Evolutionary conservation across 2,113 vertebrate genomes (phyloP), one percentile per base, ranked within the genome.

Genomic region (Fulmarus glacialis): DNA sequence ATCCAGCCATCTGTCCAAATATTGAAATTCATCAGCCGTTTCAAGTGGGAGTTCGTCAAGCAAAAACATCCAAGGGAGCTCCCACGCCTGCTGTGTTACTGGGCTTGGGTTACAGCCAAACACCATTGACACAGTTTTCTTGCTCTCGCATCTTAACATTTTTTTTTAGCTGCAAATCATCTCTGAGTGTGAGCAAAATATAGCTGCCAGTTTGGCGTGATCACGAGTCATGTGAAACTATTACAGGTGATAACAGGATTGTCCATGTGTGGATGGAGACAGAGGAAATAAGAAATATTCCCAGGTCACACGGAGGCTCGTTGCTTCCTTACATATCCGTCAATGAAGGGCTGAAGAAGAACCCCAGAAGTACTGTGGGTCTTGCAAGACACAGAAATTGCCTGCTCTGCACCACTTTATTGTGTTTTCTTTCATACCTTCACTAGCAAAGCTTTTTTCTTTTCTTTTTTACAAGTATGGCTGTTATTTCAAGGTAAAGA

Each of bases 1-100:
- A 81, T 67, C 38, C 64, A 97, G 75, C 96, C 96, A 95, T 97
- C 95, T 97, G 94, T 94, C 96, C 86, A 97, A 97, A 97, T 95
- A 97, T 91, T 96, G 95, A 96, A 91, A 93, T 74, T 84, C 72
- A 75, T 95, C 96, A 96, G 63, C 86, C 2, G 4, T 71, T 95
- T 95, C 77, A n/a, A 95, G 95, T 97, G 94, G 94, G 96, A 66
- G 92, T 91, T 96, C 13, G 2, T 92, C 80, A 93, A n/a, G 90
- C 68, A 87, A 55, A 93, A 95, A 92, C 94, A 90, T 94, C 85
- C 67, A 5, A 70, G 85, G 94, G 88, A 95, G 74, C 85, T 97
- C 90, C 95, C 85, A 88, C 14, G 40, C 87, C 93, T 93, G 90
- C 92, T 92, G 74, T 60, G 68, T 62, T 85, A 82, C 82, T 75